Evolutionary conservation across 2,113 vertebrate species (phyloP).

Genomic region (Paralichthys olivaceus): DNA sequence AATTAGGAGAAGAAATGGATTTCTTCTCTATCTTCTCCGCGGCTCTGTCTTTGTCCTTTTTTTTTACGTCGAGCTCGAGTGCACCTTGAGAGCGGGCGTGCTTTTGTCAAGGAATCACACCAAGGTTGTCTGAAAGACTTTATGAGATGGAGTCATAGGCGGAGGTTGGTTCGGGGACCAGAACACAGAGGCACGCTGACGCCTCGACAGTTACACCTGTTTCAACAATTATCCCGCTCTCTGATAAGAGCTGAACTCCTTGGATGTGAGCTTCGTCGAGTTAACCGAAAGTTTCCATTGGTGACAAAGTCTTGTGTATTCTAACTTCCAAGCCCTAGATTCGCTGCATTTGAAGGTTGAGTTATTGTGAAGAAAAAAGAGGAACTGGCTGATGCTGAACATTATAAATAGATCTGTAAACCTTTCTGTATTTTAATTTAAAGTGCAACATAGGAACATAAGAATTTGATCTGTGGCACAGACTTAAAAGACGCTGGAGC

Average conservation of each 20-base stretch:
- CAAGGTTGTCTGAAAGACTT: constrained; percentile 85
- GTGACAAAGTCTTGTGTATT: constrained; percentile 73
- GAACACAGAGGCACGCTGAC: constrained; percentile 67
- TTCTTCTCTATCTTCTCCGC: constrained; percentile 78
- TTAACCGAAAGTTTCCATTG: constrained; percentile 75
- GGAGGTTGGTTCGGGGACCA: constrained; percentile 77
- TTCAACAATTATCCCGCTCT: constrained; percentile 80
- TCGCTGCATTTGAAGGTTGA: constrained; percentile 60
- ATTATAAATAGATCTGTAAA: constrained; percentile 76
- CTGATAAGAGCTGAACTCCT: constrained; percentile 74
- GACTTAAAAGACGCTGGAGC: constrained; percentile 41
- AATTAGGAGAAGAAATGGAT: constrained; percentile 81
- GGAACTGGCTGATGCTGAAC: constrained; percentile 48
- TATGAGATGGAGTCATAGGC: constrained; percentile 72
- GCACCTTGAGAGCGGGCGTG: constrained; percentile 79
- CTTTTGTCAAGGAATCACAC: constrained; percentile 83
- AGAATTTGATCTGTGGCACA: constrained; percentile 50
- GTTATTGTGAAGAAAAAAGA: constrained; percentile 49
- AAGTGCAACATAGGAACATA: constrained; percentile 56
- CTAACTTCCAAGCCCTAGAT: constrained; percentile 73
- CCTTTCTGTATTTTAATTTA: constrained; percentile 73
- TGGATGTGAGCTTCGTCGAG: constrained; percentile 63
- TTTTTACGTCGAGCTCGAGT: constrained; percentile 70
- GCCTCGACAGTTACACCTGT: constrained; percentile 80
- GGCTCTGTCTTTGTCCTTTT: constrained; percentile 76